Evolutionary conservation across 2,113 vertebrate genomes (phyloP), one percentile per base, ranked within the genome.

Genomic region (Podarcis cretensis): DNA sequence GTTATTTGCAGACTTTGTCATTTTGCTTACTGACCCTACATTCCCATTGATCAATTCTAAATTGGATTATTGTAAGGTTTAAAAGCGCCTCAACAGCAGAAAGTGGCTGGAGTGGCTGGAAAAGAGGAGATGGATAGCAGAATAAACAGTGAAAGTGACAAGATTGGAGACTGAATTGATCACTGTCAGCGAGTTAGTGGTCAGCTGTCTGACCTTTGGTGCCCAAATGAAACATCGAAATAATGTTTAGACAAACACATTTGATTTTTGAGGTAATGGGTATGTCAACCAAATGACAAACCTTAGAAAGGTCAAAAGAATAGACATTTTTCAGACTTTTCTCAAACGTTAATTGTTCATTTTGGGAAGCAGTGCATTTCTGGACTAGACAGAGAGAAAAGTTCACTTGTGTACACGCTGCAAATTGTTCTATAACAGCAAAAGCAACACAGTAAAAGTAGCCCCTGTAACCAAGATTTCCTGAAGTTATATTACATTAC

Each of bases 221-320:
- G 97, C 96, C 97, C 97, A 96, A 95, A 96, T 95, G 92, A 95
- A 97, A 96, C 97, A 97, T 96, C 95, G 95, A 97, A 97, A 98
- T 97, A 98, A 97, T 97, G 97, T 97, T 98, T 97, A 97, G 97
- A 98, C 97, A 97, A 97, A 98, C 97, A 97, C 97, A 97, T 97
- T 97, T 97, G 97, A 98, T 98, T 98, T 97, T 95, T 95, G 96
- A 96, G 97, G 97, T 97, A 98, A 98, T 98, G 97, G 97, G 96
- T 96, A 97, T 97, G 97, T 97, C 97, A 97, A 96, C 95, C 91
- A 97, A 97, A 98, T 97, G 97, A 98, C 97, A 97, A 97, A 97
- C 97, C 96, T 97, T 96, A 87, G 96, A 96, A 96, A 97, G 97
- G 97, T 97, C 97, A 98, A 96, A 97, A 96, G 97, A 96, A 97